Evolutionary conservation across 2,797 vertebrate species (phyloP).

Genomic region (Glyptemys insculpta): DNA sequence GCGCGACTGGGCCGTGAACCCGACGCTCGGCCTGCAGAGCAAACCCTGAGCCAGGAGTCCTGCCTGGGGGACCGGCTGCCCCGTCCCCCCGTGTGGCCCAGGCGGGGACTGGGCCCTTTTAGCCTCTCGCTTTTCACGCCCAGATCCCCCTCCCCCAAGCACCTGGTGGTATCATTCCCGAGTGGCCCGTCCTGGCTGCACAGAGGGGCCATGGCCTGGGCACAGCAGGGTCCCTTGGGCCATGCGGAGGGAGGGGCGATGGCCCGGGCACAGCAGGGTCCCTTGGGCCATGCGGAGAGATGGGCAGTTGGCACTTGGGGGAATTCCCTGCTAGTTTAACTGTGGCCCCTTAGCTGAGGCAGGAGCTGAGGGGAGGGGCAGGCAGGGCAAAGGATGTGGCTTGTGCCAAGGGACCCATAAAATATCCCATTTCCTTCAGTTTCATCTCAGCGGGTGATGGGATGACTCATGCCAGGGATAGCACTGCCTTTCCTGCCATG

Average conservation of each 20-base stretch:
- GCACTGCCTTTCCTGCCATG: too few species aligned
- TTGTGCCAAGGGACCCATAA: background rate
- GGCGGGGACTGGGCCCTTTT: too few species aligned
- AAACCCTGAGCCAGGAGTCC: background rate
- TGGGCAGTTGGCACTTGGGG: background rate
- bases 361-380: background rate
- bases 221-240: background rate
- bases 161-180: background rate
- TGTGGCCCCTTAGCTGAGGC: background rate
- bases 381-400: background rate
- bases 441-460: background rate
- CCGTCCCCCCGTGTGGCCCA: background rate
- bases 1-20: background rate
- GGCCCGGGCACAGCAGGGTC: background rate
- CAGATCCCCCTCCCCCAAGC: background rate
- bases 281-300: background rate
- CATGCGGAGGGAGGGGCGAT: background rate
- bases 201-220: background rate
- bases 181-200: fast-evolving
- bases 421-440: background rate
- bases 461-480: too few species aligned
- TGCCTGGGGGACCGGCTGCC: background rate
- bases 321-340: background rate
- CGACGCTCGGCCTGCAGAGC: background rate
- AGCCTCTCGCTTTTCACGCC: background rate